Percentiles rank a stretch among this genome's conserved stretches.
Conservation (phyloP, 2,888 invertebrate species). For the Aphrophora alni region DNA sequence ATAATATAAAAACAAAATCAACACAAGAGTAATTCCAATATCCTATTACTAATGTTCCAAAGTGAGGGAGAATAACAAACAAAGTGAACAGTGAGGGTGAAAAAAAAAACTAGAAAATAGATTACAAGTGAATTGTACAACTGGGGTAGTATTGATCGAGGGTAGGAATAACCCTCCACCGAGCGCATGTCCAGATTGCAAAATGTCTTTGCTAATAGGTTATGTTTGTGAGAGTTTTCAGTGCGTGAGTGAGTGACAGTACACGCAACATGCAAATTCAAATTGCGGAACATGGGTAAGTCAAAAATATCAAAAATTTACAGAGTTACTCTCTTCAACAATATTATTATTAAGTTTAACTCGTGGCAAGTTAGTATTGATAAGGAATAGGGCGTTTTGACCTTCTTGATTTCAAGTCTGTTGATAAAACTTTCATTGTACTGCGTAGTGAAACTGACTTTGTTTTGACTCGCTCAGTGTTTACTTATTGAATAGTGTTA, state of each 20-base stretch:
- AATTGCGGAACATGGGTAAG: background rate
- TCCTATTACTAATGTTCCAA: too few relatives aligned
- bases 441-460: too few relatives aligned
- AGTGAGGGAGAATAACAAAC: too few relatives aligned
- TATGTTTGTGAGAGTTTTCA: background rate
- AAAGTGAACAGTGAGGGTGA: background rate
- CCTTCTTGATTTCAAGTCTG: too few relatives aligned
- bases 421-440: too few relatives aligned
- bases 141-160: background rate
- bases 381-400: too few relatives aligned
- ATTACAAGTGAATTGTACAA: background rate
- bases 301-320: background rate
- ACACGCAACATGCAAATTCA: background rate
- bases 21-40: background rate
- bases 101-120: background rate
- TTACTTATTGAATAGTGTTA: too few relatives aligned
- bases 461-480: too few relatives aligned
- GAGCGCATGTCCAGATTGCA: background rate
- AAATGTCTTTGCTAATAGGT: slow-evolving; percentile 2
- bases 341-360: too few relatives aligned
- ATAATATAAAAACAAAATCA: background rate
- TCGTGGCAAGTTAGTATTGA: too few relatives aligned
- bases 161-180: too few relatives aligned
- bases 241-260: background rate
- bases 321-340: too few relatives aligned